Evolutionary conservation across 2,797 vertebrate genomes (phyloP).

Genomic region (Loris lydekkerianus): DNA sequence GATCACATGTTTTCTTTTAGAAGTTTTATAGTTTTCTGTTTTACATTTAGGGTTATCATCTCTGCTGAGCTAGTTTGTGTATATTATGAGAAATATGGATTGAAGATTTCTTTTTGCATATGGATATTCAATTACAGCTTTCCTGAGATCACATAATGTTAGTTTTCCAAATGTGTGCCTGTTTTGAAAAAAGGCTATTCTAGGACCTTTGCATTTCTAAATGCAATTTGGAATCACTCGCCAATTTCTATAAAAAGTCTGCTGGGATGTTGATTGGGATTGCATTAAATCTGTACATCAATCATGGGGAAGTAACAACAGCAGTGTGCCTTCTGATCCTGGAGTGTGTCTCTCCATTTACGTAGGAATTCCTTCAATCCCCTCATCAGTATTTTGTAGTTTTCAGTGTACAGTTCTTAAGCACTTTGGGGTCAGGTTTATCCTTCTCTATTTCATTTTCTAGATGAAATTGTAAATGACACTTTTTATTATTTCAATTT

Average conservation of each 20-base stretch:
- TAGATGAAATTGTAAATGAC: neutral
- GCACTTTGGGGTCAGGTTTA: neutral
- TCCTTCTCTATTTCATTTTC: neutral
- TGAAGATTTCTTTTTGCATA: neutral
- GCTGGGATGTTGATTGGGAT: neutral
- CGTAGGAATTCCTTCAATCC: neutral
- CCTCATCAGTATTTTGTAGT: neutral
- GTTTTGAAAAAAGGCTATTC: neutral
- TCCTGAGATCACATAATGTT: neutral
- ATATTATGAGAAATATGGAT: neutral
- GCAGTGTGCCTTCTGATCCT: neutral
- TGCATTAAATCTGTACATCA: neutral
- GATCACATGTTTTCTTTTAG: neutral
- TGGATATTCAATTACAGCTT: neutral
- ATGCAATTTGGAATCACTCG: slow-evolving; percentile 23
- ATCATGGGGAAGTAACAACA: neutral
- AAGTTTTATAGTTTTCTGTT: slow-evolving; percentile 8
- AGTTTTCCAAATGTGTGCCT: neutral
- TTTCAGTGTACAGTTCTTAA: neutral
- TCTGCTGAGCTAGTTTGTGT: neutral
- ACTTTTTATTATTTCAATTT: neutral
- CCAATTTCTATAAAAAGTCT: neutral
- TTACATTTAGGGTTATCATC: neutral
- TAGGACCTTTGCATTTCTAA: neutral
- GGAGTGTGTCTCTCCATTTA: neutral